Conservation (phyloP, 2,113 vertebrate genomes). For the Pholis gunnellus region DNA sequence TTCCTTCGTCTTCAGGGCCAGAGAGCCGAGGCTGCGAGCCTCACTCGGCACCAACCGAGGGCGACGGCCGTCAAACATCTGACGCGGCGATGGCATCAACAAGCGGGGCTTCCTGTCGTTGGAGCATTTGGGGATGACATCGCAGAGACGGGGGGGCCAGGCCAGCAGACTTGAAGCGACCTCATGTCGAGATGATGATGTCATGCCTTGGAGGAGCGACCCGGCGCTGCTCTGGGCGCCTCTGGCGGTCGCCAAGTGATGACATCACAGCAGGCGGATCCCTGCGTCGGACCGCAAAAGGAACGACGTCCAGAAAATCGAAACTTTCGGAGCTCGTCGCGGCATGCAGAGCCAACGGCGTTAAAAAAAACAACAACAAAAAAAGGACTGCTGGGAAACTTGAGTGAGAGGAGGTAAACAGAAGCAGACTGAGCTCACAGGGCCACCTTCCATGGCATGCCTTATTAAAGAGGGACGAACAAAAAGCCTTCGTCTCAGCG, state of each 20-base stretch:
- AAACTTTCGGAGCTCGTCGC: not conserved
- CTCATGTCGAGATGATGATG: slow-evolving; percentile 44
- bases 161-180: slow-evolving; percentile 1
- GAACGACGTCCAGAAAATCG: not conserved
- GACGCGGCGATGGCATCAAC: slow-evolving; percentile 42
- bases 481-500: slow-evolving; percentile 21
- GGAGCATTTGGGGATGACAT: slow-evolving; percentile 19
- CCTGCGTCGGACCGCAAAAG: not conserved
- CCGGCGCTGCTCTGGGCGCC: not conserved
- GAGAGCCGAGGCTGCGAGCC: slow-evolving; percentile 90
- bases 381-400: not conserved
- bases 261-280: slow-evolving; percentile 43
- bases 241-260: slow-evolving; percentile 37
- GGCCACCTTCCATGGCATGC: slow-evolving; percentile 54
- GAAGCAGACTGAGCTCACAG: slow-evolving; percentile 28
- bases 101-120: not conserved
- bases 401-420: not conserved
- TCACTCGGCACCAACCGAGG: slow-evolving; percentile 89
- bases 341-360: not conserved
- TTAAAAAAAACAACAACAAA: too few relatives aligned
- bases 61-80: slow-evolving; percentile 89
- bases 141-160: slow-evolving; percentile 1
- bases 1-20: slow-evolving; percentile 81
- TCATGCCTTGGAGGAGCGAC: slow-evolving; percentile 49
- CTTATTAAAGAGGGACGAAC: slow-evolving; percentile 44